Evolutionary conservation across 2,113 vertebrate genomes (phyloP).

Genomic region (Tachuris rubrigastra): DNA sequence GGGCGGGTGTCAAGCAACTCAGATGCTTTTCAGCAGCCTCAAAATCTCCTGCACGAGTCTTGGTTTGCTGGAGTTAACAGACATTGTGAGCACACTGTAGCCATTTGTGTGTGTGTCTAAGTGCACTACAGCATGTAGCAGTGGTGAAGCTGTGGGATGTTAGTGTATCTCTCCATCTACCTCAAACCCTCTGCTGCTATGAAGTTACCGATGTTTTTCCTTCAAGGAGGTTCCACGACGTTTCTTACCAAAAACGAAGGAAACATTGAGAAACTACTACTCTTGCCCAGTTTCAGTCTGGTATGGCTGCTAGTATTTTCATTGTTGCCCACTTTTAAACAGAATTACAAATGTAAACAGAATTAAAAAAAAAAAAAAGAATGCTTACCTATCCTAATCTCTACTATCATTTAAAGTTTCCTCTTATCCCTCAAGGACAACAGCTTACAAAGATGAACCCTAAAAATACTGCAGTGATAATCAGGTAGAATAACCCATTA

Average conservation of each 20-base stretch:
- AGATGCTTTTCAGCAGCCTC: background rate
- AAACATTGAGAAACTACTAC: background rate
- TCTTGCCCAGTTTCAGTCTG: background rate
- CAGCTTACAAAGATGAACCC: background rate
- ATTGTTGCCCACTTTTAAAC: background rate
- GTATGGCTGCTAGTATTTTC: background rate
- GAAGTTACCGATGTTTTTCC: background rate
- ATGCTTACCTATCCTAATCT: background rate
- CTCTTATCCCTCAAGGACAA: background rate
- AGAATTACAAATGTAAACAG: no score
- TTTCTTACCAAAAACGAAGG: background rate
- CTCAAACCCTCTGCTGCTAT: background rate
- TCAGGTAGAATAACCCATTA: background rate
- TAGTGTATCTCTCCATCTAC: background rate
- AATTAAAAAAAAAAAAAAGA: background rate
- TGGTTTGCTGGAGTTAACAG: background rate
- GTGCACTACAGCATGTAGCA: background rate
- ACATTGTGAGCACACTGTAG: background rate
- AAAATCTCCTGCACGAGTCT: background rate
- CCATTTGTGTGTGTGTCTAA: no score
- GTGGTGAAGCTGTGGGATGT: background rate
- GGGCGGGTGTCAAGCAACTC: rapidly evolving
- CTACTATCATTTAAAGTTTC: background rate
- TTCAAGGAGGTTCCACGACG: background rate
- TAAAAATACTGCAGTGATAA: background rate